Base-by-base conservation (phyloP, 2,113 vertebrate genomes). In the Sciurus niger region DNA sequence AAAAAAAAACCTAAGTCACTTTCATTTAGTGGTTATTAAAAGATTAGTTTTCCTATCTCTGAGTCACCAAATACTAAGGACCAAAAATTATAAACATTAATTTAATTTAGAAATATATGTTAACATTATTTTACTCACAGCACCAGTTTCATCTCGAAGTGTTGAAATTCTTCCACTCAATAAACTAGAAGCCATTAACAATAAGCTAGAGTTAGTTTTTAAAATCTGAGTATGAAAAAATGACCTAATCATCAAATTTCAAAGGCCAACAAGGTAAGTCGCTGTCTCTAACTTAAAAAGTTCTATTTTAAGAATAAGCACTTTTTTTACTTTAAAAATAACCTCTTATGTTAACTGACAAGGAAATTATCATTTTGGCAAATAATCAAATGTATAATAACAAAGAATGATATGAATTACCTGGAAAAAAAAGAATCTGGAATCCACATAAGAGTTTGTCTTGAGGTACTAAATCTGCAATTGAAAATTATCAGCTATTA, bases 361-460 rank as follows among this genome's bases (percentile, higher is more conserved):
- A 76, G 18, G 1, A 73, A 70, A 9, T 40, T 89, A 88, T 55
- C 60, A 58, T 32, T 93, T 76, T 84, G 40, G 58, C 17, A 87
- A 93, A 40, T 43, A 92, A 80, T 78, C 37, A 94, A 92, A 37
- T 68, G 1, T 51, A 53, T 10, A 82, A 72, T 58, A 96, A 78
- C 17, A 34, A 70, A 85, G 24, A 95, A 87, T 93, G 79, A 82
- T 13, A 94, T 95, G 32, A 94, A 97, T 97, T 99, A 99, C 99
- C 99, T 99, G 96, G 99, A 99, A 98, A 99, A 99, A 98, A 99
- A 99, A 12, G 99, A 99, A 98, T 99, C 99, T 96, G 99, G 99
- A 98, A 99, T 99, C 99, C 99, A 99, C 99, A 99, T 99, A 40
- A 99, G 99, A 74, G 99, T 99, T 98, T 99, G 99, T 96, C 99